Percentiles rank a stretch among this genome's conserved stretches.
Evolutionary conservation across 2,797 vertebrate species (phyloP).

Genomic region (Falco biarmicus): DNA sequence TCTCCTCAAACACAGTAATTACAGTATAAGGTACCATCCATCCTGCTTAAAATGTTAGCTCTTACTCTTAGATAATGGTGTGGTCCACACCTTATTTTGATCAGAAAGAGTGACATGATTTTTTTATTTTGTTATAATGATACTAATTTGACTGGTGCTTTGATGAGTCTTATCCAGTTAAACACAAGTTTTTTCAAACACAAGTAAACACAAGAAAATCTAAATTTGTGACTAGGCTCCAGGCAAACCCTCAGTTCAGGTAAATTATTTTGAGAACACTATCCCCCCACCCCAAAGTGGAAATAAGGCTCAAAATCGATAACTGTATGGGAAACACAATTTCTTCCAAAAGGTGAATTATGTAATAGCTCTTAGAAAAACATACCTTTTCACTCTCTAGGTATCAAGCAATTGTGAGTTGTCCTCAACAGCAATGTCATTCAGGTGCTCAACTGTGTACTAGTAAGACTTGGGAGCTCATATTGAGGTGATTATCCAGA

Average conservation of each 20-base stretch:
- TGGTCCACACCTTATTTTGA: neutral
- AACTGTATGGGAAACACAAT: neutral
- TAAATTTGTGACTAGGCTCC: neutral
- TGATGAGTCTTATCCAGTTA: neutral
- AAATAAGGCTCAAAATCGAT: neutral
- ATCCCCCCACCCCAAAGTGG: too few relatives aligned
- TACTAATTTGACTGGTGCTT: neutral
- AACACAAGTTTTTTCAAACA: neutral
- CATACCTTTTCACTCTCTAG: neutral
- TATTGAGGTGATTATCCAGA: neutral
- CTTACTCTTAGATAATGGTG: neutral
- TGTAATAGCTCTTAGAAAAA: neutral
- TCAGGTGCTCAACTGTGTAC: neutral
- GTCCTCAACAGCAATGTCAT: neutral
- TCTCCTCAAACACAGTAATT: neutral
- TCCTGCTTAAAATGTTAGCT: neutral
- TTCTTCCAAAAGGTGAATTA: neutral
- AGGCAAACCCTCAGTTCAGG: neutral
- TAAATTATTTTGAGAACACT: neutral
- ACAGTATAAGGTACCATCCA: neutral
- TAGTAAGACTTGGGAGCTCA: neutral
- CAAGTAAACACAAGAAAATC: too few relatives aligned
- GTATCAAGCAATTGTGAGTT: neutral
- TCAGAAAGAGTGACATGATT: neutral
- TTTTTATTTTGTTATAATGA: neutral